phyloP scores from a whole-genome alignment of 1,140 invertebrate genomes.

The Megalopta genalis region DNA sequence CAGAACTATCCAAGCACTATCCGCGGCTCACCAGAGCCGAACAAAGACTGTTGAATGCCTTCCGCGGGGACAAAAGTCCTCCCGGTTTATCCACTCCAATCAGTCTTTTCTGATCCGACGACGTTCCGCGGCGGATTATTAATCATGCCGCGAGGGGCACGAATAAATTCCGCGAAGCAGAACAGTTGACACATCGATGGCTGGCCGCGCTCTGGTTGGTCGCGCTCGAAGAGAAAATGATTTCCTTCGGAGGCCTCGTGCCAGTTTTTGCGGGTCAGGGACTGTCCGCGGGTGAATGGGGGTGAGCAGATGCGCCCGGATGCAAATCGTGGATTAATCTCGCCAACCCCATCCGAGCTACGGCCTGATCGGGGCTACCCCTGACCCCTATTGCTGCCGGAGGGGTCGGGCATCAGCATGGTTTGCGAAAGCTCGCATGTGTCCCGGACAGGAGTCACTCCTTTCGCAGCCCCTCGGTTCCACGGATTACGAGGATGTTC shows the following conservation, averaged over 20 bases:
- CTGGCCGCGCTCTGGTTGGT: background rate
- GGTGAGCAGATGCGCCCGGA: constrained; percentile 73
- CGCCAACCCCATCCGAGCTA: constrained; percentile 60
- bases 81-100: too few relatives aligned
- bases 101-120: too few relatives aligned
- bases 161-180: too few relatives aligned
- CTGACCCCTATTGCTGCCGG: constrained; percentile 57
- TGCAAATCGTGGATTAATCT: constrained; percentile 78
- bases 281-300: constrained; percentile 60
- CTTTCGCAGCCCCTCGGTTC: constrained; percentile 55
- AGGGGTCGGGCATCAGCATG: constrained; percentile 27
- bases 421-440: constrained; percentile 66
- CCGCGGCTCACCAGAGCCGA: too few relatives aligned
- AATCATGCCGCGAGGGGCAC: too few relatives aligned
- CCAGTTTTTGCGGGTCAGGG: constrained; percentile 66
- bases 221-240: constrained; percentile 33
- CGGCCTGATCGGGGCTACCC: constrained; percentile 40
- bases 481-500: constrained; percentile 63
- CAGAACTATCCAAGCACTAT: too few relatives aligned
- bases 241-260: constrained; percentile 50
- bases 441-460: constrained; percentile 69
- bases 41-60: too few relatives aligned
- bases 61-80: too few relatives aligned
- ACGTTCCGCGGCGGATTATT: too few relatives aligned
- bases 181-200: background rate